Evolutionary conservation across 2,888 invertebrate genomes (phyloP).

Genomic region (Sipha maydis): DNA sequence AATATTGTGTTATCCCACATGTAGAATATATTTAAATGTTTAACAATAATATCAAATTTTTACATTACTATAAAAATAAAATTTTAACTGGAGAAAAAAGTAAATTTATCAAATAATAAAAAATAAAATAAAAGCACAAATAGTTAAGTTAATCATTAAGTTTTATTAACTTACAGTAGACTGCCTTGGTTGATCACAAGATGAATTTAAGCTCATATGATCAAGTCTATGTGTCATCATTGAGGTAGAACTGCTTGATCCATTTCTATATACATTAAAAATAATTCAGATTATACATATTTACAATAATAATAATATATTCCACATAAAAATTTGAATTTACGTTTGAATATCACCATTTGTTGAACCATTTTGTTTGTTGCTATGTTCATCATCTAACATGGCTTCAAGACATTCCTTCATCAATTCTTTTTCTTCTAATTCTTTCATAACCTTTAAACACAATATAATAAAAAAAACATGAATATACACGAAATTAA

Average conservation of each 20-base stretch:
- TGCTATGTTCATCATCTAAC: conserved; percentile 72
- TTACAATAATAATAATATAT: neutral
- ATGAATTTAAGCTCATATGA: conserved; percentile 48
- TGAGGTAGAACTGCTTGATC: conserved; percentile 57
- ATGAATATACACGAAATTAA: too few relatives aligned
- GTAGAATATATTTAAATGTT: too few relatives aligned
- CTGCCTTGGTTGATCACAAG: conserved; percentile 57
- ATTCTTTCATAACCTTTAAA: conserved; percentile 80
- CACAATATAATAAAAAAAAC: neutral
- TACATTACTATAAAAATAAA: too few relatives aligned
- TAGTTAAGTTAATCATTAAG: neutral
- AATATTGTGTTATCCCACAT: too few relatives aligned
- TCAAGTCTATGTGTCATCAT: conserved; percentile 49
- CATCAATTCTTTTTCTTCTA: conserved; percentile 88
- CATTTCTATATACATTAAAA: conserved; percentile 42
- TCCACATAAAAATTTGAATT: conserved; percentile 4
- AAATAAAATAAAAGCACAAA: too few relatives aligned
- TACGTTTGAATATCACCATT: conserved; percentile 54
- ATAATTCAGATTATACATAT: neutral
- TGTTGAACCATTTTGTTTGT: conserved; percentile 36
- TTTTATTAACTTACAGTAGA: conserved; percentile 51
- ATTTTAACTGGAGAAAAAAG: too few relatives aligned
- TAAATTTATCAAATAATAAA: too few relatives aligned
- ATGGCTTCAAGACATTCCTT: conserved; percentile 88
- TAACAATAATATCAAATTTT: too few relatives aligned